Conservation (phyloP, 2,888 invertebrate genomes). For the Cryptocheilus praepositus region DNA sequence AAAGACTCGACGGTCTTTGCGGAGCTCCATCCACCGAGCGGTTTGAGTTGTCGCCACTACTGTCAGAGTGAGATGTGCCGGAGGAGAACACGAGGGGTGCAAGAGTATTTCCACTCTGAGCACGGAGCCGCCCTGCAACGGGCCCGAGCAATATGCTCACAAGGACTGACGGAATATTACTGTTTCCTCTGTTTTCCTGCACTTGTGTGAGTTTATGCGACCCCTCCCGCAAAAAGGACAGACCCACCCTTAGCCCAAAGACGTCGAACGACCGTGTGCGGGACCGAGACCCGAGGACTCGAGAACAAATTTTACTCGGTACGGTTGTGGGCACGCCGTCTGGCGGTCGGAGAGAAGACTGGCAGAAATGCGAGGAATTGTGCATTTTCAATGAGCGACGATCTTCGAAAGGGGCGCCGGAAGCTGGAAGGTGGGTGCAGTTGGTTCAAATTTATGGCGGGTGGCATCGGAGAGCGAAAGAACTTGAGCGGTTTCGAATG, state of each 20-base stretch:
- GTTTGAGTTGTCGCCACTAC: slow-evolving; percentile 77
- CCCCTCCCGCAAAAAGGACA: slow-evolving; percentile 58
- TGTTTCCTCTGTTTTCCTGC: slow-evolving; percentile 78
- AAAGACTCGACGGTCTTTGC: slow-evolving; percentile 51
- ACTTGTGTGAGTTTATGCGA: slow-evolving; percentile 47
- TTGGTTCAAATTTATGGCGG: no score
- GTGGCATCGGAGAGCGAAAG: no score
- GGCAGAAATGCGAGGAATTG: no score
- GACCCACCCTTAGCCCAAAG: slow-evolving; percentile 60
- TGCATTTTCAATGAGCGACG: no score
- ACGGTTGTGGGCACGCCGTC: no score
- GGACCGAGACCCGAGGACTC: slow-evolving; percentile 27
- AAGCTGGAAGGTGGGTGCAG: no score
- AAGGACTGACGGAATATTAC: slow-evolving; percentile 78
- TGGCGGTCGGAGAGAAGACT: no score
- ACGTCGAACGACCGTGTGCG: slow-evolving; percentile 46
- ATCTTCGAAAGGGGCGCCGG: no score
- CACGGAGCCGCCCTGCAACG: slow-evolving; percentile 13
- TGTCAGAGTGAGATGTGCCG: slow-evolving; percentile 68
- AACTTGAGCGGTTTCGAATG: no score
- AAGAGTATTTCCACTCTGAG: slow-evolving; percentile 89
- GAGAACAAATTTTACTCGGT: not conserved
- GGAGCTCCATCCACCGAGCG: slow-evolving; percentile 59
- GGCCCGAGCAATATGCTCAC: slow-evolving; percentile 1
- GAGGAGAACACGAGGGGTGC: slow-evolving; percentile 83